These are phyloP conservation scores for Dendrocopos noguchii DNA, from an alignment of 2,113 vertebrate species.

Conservation along the genomic window DNA sequence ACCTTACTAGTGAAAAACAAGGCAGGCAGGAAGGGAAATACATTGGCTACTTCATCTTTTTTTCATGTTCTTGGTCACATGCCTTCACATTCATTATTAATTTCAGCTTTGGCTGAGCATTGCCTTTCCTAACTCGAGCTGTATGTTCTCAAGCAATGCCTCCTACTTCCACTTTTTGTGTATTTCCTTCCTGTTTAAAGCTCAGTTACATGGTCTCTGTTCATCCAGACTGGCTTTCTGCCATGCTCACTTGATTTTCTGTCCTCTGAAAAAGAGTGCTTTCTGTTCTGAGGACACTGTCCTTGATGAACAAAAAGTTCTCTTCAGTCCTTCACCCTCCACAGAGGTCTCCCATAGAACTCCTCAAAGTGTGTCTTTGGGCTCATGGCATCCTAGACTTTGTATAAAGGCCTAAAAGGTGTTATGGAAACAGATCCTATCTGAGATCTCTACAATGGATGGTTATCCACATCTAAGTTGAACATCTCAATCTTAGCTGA, in stretches of 20 bases:
- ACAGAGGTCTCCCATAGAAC: neutral
- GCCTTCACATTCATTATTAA: neutral
- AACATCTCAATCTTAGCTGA: neutral
- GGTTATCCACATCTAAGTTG: neutral
- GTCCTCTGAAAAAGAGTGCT: neutral
- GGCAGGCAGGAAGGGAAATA: accelerated
- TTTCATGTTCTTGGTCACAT: neutral
- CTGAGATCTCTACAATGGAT: neutral
- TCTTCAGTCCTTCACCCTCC: neutral
- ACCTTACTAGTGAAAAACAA: neutral
- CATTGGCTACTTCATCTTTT: neutral
- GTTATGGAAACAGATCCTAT: neutral
- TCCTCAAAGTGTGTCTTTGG: neutral
- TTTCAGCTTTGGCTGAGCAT: neutral
- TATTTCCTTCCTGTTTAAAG: neutral
- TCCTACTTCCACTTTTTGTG: neutral
- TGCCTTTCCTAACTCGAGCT: neutral
- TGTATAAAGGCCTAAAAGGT: neutral
- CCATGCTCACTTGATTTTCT: neutral
- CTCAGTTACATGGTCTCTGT: neutral
- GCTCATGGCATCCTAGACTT: neutral
- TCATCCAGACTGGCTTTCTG: neutral
- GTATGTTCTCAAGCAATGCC: neutral
- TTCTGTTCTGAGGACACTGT: neutral
- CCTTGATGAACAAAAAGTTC: neutral